phyloP scores from a whole-genome alignment of 1,140 invertebrate species.

The Carposina sasakii region DNA sequence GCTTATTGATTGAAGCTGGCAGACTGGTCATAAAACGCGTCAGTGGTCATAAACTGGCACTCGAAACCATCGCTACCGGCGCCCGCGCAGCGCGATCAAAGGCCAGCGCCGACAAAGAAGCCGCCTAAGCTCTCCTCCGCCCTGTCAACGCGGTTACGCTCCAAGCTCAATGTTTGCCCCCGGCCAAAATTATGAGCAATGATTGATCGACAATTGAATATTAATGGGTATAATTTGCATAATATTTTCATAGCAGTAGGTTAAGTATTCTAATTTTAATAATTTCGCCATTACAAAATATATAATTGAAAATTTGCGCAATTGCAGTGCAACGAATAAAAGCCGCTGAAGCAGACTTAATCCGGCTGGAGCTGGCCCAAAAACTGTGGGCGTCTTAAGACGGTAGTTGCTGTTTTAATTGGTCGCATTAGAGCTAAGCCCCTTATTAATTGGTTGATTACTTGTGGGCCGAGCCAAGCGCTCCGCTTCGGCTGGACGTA shows the following conservation, averaged over 20 bases:
- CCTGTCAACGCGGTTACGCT: slow-evolving; percentile 61
- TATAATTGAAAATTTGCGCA: neutral
- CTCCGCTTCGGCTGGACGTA: slow-evolving; percentile 30
- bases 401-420: slow-evolving; percentile 63
- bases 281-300: no score
- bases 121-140: slow-evolving; percentile 30
- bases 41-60: slow-evolving; percentile 59
- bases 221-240: slow-evolving; percentile 44
- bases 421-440: slow-evolving; percentile 63
- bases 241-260: slow-evolving; percentile 34
- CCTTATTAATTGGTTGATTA: slow-evolving; percentile 71
- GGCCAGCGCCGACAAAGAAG: slow-evolving; percentile 51
- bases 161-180: slow-evolving; percentile 41
- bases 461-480: slow-evolving; percentile 44
- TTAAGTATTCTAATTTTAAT: no score
- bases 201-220: slow-evolving; percentile 52
- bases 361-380: slow-evolving; percentile 66
- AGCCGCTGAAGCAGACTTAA: slow-evolving; percentile 48
- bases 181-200: slow-evolving; percentile 50
- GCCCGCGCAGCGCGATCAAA: slow-evolving; percentile 55
- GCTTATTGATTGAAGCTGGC: slow-evolving; percentile 44
- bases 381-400: slow-evolving; percentile 69
- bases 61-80: slow-evolving; percentile 52
- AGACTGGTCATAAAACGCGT: slow-evolving; percentile 50
- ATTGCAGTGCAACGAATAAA: slow-evolving; percentile 13